These are phyloP conservation scores for Procavia capensis DNA, from an alignment of 2,113 vertebrate genomes.

Conservation along the genomic window DNA sequence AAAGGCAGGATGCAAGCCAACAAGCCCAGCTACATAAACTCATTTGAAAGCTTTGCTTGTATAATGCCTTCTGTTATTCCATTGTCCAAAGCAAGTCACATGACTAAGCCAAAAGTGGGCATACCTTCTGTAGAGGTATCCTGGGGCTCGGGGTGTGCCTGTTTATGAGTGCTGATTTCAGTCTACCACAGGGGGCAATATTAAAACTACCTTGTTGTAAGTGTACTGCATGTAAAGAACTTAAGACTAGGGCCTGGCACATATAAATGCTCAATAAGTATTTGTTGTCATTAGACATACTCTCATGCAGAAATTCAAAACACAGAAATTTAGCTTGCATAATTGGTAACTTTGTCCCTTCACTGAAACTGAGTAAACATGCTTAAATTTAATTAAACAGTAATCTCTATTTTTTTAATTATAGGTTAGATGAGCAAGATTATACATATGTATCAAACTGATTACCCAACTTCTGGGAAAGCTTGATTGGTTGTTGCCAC, in stretches of 20 bases:
- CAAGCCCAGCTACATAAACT: not conserved
- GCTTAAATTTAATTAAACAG: constrained; percentile 11
- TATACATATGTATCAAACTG: not conserved
- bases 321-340: not conserved
- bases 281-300: not conserved
- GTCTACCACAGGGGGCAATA: not conserved
- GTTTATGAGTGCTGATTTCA: not conserved
- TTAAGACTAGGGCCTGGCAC: not conserved
- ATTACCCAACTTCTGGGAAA: constrained; percentile 1
- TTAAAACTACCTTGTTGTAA: not conserved
- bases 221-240: not conserved
- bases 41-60: not conserved
- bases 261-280: constrained; percentile 25
- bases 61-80: not conserved
- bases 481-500: not conserved
- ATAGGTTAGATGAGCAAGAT: not conserved
- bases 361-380: not conserved
- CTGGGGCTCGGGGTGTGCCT: not conserved
- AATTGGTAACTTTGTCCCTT: not conserved
- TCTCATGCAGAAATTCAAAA: not conserved
- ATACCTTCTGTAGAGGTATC: not conserved
- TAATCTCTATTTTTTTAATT: not conserved
- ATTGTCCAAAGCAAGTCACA: not conserved
- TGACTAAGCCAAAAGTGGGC: not conserved
- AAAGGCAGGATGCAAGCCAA: not conserved